Evolutionary conservation across 2,113 vertebrate species (phyloP).

Genomic region (Oostethus manadensis): DNA sequence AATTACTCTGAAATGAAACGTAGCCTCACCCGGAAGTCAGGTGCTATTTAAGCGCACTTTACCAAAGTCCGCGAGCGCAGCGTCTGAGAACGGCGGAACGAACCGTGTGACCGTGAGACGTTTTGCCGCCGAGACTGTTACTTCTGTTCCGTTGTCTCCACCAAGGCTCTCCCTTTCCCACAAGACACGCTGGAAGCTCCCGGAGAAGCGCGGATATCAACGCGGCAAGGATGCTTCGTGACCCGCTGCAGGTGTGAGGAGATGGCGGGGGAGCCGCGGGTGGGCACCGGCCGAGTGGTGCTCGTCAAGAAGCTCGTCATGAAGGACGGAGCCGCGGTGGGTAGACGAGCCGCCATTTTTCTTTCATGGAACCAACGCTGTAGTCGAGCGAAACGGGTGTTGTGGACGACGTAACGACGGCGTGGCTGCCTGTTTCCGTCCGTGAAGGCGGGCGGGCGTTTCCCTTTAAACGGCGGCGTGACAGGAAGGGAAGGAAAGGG

Average conservation of each 20-base stretch:
- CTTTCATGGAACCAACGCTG: neutral
- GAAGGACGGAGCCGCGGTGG: slow-evolving; percentile 71
- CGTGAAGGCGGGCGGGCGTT: no score
- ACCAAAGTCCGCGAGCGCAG: neutral
- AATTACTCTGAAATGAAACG: neutral
- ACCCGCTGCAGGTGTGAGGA: slow-evolving; percentile 65
- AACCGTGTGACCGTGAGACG: neutral
- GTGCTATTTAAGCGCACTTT: neutral
- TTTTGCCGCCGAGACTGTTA: neutral
- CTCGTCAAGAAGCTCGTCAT: slow-evolving; percentile 76
- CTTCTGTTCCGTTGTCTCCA: neutral
- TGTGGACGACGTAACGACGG: no score
- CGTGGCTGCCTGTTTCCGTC: no score
- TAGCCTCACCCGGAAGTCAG: slow-evolving; percentile 2
- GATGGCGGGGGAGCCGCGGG: slow-evolving; percentile 47
- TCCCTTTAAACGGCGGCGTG: no score
- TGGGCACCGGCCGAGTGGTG: slow-evolving; percentile 61
- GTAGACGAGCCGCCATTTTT: slow-evolving; percentile 32
- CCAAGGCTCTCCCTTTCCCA: slow-evolving; percentile 28
- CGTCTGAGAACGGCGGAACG: slow-evolving; percentile 5
- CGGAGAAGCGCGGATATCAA: slow-evolving; percentile 67
- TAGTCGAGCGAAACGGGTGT: neutral
- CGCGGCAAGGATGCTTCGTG: slow-evolving; percentile 70
- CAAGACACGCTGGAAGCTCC: slow-evolving; percentile 66
- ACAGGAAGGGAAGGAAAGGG: no score